Conservation (phyloP, 2,888 invertebrate species). For the Hetaerina titia region DNA sequence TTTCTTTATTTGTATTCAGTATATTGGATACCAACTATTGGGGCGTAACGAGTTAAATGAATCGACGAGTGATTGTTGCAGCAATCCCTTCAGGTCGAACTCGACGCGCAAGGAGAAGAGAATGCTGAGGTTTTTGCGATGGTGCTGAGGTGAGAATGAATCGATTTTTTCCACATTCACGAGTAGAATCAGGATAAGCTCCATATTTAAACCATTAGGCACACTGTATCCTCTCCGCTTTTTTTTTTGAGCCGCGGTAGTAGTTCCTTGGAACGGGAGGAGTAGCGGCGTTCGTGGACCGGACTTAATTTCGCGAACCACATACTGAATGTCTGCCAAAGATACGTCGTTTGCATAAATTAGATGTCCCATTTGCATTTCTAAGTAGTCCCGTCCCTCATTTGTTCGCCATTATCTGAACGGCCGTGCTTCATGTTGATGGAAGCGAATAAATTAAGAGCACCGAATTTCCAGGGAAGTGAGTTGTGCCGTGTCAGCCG, state of each 20-base stretch:
- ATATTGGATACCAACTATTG: too few species aligned
- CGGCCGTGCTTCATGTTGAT: not conserved
- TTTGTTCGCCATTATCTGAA: not conserved
- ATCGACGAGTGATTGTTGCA: too few species aligned
- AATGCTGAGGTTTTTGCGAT: too few species aligned
- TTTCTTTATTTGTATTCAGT: too few species aligned
- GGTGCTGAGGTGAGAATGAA: too few species aligned
- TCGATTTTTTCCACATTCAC: not conserved
- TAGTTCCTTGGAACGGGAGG: not conserved
- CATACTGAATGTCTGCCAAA: not conserved
- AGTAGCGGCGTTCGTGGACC: not conserved
- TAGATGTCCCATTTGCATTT: not conserved
- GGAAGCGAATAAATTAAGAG: not conserved
- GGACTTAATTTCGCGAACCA: conserved; percentile 22
- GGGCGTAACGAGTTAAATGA: too few species aligned
- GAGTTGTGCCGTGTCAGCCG: not conserved
- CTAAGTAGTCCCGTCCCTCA: not conserved
- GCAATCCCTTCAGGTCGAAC: too few species aligned
- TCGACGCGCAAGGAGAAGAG: too few species aligned
- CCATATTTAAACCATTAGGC: not conserved
- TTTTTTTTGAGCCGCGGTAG: not conserved
- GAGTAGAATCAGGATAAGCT: not conserved
- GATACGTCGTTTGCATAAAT: not conserved
- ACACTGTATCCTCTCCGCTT: not conserved
- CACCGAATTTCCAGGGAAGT: not conserved